A percentile compares a stretch with the other conserved stretches of the same genome.
These are phyloP conservation scores for Glyptemys insculpta DNA, from an alignment of 2,797 vertebrate genomes.

Conservation along the genomic window DNA sequence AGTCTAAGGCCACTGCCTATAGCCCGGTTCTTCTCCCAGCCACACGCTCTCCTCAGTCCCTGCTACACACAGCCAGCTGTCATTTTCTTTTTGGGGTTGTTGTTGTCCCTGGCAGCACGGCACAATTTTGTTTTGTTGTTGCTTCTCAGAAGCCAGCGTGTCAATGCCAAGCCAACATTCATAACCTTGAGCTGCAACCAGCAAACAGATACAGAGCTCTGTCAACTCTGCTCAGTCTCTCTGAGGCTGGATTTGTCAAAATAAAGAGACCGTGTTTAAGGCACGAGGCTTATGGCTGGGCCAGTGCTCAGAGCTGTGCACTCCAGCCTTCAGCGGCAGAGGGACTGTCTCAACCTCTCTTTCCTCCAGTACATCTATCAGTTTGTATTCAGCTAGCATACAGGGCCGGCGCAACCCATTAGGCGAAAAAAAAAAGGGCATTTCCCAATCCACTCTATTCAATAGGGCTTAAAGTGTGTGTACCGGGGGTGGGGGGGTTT, in stretches of 20 bases:
- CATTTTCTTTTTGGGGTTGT: neutral
- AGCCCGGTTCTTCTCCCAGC: neutral
- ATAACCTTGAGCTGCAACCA: neutral
- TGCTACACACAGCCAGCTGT: too few relatives aligned
- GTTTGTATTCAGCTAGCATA: neutral
- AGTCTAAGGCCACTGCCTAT: too few relatives aligned
- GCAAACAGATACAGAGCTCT: neutral
- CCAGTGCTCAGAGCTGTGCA: neutral
- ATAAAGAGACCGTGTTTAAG: neutral
- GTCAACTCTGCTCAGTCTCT: neutral
- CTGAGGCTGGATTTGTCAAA: neutral
- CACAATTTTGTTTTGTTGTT: neutral
- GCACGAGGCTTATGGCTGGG: neutral
- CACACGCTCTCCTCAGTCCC: neutral
- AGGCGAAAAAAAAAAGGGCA: too few relatives aligned
- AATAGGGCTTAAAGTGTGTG: neutral
- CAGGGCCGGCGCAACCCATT: neutral
- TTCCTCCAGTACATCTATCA: neutral
- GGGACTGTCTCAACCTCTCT: too few relatives aligned
- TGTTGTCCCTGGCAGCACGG: neutral
- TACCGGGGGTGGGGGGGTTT: neutral
- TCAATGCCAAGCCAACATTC: neutral
- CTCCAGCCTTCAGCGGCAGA: neutral
- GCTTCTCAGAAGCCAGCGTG: neutral
- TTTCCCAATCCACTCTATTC: neutral